Evolutionary conservation across 2,888 invertebrate genomes (phyloP).

Genomic region (Drepanosiphum platanoidis): DNA sequence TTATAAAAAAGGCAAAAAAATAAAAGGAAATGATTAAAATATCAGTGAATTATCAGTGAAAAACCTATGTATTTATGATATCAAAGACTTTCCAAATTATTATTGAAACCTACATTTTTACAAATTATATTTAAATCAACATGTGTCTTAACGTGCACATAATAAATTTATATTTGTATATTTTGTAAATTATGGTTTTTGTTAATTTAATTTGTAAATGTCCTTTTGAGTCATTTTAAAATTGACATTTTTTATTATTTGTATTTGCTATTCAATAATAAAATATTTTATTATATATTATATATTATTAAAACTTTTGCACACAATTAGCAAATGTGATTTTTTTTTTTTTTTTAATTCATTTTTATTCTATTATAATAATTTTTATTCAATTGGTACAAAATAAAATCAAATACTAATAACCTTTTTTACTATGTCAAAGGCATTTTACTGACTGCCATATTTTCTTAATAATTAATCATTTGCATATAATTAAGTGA

Average conservation of each 20-base stretch:
- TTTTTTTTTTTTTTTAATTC: background rate
- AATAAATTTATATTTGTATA: conserved; percentile 9
- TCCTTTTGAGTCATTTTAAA: no score
- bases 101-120: background rate
- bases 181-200: background rate
- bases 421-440: no score
- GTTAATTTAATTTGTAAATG: background rate
- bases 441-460: no score
- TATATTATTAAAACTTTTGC: background rate
- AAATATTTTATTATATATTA: background rate
- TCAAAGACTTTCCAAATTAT: background rate
- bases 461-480: no score
- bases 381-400: no score
- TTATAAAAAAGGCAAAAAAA: conserved; percentile 63
- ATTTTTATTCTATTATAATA: no score
- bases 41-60: background rate
- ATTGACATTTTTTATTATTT: no score
- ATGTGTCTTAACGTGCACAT: background rate
- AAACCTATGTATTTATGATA: background rate
- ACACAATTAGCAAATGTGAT: background rate
- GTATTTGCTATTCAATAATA: background rate
- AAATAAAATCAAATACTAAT: no score
- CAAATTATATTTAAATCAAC: background rate
- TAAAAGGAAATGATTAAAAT: conserved; percentile 49
- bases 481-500: no score